Base-by-base conservation (phyloP, 2,797 vertebrate genomes). In the Coluber constrictor region DNA sequence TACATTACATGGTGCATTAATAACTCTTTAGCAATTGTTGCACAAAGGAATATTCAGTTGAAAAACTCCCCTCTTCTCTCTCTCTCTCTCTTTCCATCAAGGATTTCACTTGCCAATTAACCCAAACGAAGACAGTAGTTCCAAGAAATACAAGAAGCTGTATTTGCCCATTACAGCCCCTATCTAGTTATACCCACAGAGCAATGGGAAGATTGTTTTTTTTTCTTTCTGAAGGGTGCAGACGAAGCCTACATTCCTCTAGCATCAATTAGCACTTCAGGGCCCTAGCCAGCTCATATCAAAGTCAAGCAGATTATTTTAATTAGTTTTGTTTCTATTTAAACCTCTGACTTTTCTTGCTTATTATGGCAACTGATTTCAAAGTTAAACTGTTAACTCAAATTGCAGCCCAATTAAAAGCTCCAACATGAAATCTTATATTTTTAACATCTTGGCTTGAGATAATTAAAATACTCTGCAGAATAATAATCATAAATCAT, bases 221-320 rank as follows among this genome's bases (percentile, higher is more conserved):
- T 47, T 95, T 93, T 88, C 8, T 91, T 15, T 91, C 83, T 92
- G 51, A 94, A 96, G 94, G 91, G 89, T 95, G 94, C 63, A 92
- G 60, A 74, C 87, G 93, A 63, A 87, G 90, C 91, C 61, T 90
- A 86, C 91, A 93, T 90, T 88, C 93, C 91, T 1, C 18, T 1
- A 94, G 91, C 94, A 91, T 88, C 79, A 12, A n/a, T 0, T 3
- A 27, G 27, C 92, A 94, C 95, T 91, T 94, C 92, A 92, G 94
- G 92, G 96, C 94, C 94, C 95, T 95, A 95, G 96, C 95, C 95
- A 96, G 93, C 92, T 91, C 95, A 92, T 93, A 90, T 57, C 95
- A 95, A 94, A 93, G 94, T 86, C 89, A 95, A 91, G 91, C 66
- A 93, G 93, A 94, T 94, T 56, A 37, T 93, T 94, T 93, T 91